These are phyloP conservation scores for Gulo gulo DNA, from an alignment of 2,113 vertebrate genomes.

Conservation along the genomic window DNA sequence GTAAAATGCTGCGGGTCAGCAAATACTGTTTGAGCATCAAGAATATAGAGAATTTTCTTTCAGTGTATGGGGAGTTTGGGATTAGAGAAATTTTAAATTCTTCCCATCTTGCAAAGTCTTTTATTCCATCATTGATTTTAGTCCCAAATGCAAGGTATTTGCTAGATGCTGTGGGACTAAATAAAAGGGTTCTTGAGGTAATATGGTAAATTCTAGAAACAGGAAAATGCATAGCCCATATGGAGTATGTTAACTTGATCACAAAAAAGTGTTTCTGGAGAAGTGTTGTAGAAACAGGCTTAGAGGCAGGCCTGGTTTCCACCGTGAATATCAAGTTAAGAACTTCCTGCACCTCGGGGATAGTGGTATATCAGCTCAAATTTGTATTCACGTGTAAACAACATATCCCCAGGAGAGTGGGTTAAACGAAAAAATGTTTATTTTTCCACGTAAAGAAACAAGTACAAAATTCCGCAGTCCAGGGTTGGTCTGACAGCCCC, in stretches of 20 bases:
- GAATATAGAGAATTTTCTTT: neutral
- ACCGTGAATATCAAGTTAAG: conserved; percentile 34
- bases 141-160: neutral
- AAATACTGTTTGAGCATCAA: neutral
- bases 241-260: conserved; percentile 17
- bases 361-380: neutral
- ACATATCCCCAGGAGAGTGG: neutral
- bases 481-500: neutral
- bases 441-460: conserved; percentile 2
- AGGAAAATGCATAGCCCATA: neutral
- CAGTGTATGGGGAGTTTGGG: neutral
- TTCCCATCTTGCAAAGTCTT: neutral
- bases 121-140: neutral
- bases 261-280: neutral
- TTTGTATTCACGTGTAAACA: neutral
- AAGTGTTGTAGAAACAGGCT: neutral
- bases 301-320: neutral
- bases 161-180: neutral
- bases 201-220: neutral
- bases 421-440: neutral
- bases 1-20: neutral
- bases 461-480: neutral
- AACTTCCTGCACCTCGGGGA: neutral
- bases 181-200: neutral
- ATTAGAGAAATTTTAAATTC: conserved; percentile 19